These are phyloP conservation scores for Tipula confusa DNA, from an alignment of 2,888 invertebrate genomes.

Conservation along the genomic window DNA sequence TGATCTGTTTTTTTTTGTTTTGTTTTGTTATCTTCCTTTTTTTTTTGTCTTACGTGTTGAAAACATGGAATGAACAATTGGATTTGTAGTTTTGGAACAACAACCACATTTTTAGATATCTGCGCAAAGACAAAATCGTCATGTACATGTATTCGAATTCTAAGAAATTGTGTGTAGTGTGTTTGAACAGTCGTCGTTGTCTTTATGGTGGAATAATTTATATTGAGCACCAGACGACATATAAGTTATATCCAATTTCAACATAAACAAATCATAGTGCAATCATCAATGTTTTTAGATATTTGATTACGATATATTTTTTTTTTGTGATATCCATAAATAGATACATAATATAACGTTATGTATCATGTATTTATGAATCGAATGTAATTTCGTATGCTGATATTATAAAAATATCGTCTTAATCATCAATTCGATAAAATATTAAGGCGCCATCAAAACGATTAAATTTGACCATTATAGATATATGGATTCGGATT, in stretches of 20 bases:
- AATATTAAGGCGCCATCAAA: not conserved
- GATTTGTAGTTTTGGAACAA: not conserved
- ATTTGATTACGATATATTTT: not conserved
- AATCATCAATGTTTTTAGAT: not conserved
- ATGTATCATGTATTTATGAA: not conserved
- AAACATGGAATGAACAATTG: not conserved
- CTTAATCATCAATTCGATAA: not conserved
- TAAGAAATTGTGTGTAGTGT: too few species aligned
- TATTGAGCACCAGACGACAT: not conserved
- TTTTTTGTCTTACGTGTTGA: not conserved
- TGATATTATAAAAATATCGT: not conserved
- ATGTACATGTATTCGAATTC: not conserved
- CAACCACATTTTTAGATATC: not conserved
- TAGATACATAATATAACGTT: not conserved
- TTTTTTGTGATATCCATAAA: not conserved
- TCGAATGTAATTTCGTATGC: not conserved
- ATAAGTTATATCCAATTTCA: slow-evolving; percentile 25
- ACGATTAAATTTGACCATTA: not conserved
- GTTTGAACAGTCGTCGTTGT: not conserved
- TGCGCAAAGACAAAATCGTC: not conserved
- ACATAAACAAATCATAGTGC: not conserved
- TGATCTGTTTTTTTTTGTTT: not conserved
- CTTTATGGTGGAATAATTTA: too few species aligned
- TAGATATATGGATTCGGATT: not conserved
- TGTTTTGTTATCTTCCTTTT: not conserved